Conservation (phyloP, 2,113 vertebrate species). For the Gorsachius goisagi region DNA sequence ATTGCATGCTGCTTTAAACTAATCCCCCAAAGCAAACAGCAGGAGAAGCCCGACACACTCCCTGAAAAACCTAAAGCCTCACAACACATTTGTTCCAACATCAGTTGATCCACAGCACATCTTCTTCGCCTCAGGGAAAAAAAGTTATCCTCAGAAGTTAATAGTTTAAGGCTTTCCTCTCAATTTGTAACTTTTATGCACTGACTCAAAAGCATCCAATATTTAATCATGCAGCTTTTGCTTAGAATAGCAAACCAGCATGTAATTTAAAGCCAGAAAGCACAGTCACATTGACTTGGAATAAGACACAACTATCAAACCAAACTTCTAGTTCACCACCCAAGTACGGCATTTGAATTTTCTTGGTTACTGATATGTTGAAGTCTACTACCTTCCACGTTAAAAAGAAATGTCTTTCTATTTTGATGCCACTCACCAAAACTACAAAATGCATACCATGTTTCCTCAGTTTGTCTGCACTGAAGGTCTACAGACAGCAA, state of each 20-base stretch:
- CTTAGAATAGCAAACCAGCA: neutral
- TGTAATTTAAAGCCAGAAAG: neutral
- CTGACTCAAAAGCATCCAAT: neutral
- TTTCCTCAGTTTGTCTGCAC: neutral
- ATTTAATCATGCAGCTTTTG: neutral
- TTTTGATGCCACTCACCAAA: neutral
- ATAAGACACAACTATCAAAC: neutral
- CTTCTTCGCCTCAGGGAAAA: neutral
- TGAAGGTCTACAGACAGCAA: neutral
- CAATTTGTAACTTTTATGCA: neutral
- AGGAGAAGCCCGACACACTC: neutral
- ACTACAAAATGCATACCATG: accelerated
- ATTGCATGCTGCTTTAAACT: neutral
- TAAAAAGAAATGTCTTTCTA: neutral
- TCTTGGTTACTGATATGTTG: neutral
- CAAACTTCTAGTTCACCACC: neutral
- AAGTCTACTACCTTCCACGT: neutral
- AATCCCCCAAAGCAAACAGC: neutral
- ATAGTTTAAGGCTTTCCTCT: neutral
- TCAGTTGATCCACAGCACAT: neutral
- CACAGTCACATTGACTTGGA: neutral
- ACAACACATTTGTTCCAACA: neutral
- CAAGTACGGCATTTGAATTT: neutral
- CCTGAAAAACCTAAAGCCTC: neutral
- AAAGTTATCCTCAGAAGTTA: neutral